A percentile compares a stretch with the other conserved stretches of the same genome.
These are phyloP conservation scores for Isurus oxyrinchus DNA, from an alignment of 2,113 vertebrate species.

Conservation along the genomic window DNA sequence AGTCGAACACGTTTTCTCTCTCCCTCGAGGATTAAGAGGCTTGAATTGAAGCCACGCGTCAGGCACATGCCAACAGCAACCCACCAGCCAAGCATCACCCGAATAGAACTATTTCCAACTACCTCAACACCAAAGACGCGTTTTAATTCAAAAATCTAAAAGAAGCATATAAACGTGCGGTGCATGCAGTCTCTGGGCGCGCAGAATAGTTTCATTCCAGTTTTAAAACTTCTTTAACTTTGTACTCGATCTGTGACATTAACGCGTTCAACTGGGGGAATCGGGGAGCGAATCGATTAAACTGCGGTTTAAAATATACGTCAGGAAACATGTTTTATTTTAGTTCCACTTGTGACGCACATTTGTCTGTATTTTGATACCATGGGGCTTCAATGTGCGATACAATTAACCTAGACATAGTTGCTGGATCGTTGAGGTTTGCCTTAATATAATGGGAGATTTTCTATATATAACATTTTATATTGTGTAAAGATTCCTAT, in stretches of 20 bases:
- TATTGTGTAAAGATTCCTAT: neutral
- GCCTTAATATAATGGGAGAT: neutral
- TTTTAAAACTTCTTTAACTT: neutral
- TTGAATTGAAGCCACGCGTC: constrained; percentile 52
- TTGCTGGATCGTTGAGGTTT: neutral
- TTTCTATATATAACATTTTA: neutral
- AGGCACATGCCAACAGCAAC: constrained; percentile 60
- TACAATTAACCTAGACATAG: no score
- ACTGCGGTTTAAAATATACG: neutral
- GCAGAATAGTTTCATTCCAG: neutral
- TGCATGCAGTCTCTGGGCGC: no score
- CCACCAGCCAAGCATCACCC: constrained; percentile 39
- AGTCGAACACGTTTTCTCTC: neutral
- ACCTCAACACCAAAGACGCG: neutral
- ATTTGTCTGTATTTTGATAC: neutral
- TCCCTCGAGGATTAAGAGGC: neutral
- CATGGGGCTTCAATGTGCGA: no score
- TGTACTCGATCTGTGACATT: neutral
- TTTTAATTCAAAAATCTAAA: neutral
- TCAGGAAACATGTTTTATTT: neutral
- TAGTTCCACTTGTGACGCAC: neutral
- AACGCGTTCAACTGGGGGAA: neutral
- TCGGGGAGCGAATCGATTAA: neutral
- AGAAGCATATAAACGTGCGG: neutral
- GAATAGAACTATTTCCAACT: neutral